Evolutionary conservation across 2,888 invertebrate species (phyloP), one percentile per base, ranked within the genome.

Genomic region (Prosopocoilus inquinatus): DNA sequence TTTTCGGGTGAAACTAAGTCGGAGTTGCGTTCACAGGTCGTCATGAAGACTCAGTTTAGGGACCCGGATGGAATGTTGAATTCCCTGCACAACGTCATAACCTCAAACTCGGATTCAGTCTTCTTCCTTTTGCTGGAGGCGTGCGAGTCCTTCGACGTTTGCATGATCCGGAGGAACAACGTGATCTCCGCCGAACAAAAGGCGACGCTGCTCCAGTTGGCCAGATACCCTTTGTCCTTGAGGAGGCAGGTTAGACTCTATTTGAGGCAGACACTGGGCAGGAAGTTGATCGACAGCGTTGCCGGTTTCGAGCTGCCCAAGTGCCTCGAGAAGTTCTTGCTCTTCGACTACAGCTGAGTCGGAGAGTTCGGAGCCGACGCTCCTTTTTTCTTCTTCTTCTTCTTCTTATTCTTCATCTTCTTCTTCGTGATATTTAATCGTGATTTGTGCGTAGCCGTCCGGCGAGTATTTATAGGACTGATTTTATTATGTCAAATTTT

Each of bases 31-130:
- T 63, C 67, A 1, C 73, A 86, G 85, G 89, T 90, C 0, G 86
- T 90, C 12, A 88, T 91, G 82, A 90, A 90, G 75, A 90, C 90
- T 7, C 91, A 91, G 65, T 90, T 89, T 71, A 83, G 91, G 54
- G 90, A 93, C 70, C 91, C 91, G 0, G 88, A 89, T 69, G 92
- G 93, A 34, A 86, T 93, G 52, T 79, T 94, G 3, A 91, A 91
- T 72, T 89, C 87, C 28, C 81, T 92, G 9, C 87, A 89, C 64
- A 87, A 89, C 72, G 81, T 85, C 0, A 79, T 81, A 1, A 64
- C 78, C 1, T 64, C 69, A 38, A 89, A 89, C 70, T 87, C 86
- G 59, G 75, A 82, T 47, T 77, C 81, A 60, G 81, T 89, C 50
- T 83, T 89, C 71, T 82, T 84, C 61, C 79, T 86, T 35, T 80